Conservation (phyloP, 2,113 vertebrate genomes). For the Aspiorhynchus laticeps region DNA sequence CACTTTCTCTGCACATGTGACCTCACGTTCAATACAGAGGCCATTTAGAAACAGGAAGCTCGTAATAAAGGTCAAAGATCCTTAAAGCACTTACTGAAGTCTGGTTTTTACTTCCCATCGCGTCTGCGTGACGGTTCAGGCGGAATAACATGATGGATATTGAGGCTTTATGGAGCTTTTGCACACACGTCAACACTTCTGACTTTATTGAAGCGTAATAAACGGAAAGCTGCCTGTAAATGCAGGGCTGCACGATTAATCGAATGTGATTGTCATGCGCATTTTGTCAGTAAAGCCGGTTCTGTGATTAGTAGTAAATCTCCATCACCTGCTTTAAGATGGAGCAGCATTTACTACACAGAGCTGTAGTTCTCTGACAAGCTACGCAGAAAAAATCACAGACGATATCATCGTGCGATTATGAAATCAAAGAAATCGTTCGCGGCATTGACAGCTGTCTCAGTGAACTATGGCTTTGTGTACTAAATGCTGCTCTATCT, state of each 20-base stretch:
- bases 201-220: conserved; percentile 58
- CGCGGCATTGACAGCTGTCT: no score
- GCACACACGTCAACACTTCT: conserved; percentile 62
- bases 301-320: no score
- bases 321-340: no score
- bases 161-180: conserved; percentile 70
- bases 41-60: conserved; percentile 66
- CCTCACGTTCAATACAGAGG: conserved; percentile 64
- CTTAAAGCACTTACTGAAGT: conserved; percentile 59
- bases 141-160: conserved; percentile 67
- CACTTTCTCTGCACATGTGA: conserved; percentile 53
- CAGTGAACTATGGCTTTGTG: no score
- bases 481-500: no score
- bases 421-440: no score
- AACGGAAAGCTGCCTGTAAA: conserved; percentile 58
- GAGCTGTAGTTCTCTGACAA: no score
- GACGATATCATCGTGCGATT: no score
- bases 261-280: no score
- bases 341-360: no score
- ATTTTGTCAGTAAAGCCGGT: no score
- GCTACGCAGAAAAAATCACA: no score
- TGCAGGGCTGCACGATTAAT: background rate
- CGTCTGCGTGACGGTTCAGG: conserved; percentile 60
- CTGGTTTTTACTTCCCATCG: conserved; percentile 57
- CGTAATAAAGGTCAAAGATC: conserved; percentile 68